Evolutionary conservation across 2,888 invertebrate genomes (phyloP).

Genomic region (Gryllus longicercus): DNA sequence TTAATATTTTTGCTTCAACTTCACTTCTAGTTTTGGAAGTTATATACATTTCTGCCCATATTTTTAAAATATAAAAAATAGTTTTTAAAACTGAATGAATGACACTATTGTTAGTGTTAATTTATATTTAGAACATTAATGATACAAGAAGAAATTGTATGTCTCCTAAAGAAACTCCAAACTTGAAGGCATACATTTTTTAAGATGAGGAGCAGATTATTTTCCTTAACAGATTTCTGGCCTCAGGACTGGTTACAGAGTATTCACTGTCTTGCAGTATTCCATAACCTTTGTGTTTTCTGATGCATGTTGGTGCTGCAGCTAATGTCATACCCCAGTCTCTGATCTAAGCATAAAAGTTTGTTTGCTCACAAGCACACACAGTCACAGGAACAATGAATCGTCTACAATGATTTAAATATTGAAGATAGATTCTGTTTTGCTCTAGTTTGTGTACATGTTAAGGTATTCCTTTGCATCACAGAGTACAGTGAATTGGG

Average conservation of each 20-base stretch:
- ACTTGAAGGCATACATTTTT: neutral
- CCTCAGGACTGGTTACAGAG: slow-evolving; percentile 8
- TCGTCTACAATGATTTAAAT: neutral
- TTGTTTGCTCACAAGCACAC: neutral
- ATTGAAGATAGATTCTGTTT: neutral
- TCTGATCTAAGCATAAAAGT: neutral
- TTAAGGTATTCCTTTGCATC: slow-evolving; percentile 11
- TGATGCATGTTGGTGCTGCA: slow-evolving; percentile 17
- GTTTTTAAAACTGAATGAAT: no score
- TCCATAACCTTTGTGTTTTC: neutral
- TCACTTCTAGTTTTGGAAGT: slow-evolving; percentile 19
- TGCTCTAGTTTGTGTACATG: slow-evolving; percentile 2
- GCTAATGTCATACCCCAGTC: neutral
- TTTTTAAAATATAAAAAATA: slow-evolving; percentile 25
- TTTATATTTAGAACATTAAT: no score
- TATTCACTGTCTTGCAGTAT: slow-evolving; percentile 17
- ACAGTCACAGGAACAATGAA: neutral
- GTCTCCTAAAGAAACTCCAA: no score
- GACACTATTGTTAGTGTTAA: no score
- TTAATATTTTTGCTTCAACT: slow-evolving; percentile 18
- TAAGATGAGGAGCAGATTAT: slow-evolving; percentile 1
- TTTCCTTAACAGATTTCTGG: neutral
- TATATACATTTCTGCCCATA: neutral
- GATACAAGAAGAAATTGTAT: no score
- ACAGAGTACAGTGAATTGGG: neutral